These are phyloP conservation scores for Calephelis perditalis DNA, from an alignment of 2,888 invertebrate species.

Conservation along the genomic window DNA sequence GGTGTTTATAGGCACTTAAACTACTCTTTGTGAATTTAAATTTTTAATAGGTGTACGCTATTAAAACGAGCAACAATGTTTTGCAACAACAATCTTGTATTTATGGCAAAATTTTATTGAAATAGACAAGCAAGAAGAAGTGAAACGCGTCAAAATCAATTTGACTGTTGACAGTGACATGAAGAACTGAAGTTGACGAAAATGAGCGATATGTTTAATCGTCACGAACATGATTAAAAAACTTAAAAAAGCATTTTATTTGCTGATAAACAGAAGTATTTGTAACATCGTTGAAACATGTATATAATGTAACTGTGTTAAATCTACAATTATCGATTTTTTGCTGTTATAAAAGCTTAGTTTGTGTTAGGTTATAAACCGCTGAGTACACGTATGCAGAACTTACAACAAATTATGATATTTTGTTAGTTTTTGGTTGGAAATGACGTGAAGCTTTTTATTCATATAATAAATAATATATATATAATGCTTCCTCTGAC, in stretches of 20 bases:
- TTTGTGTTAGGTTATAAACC: constrained; percentile 58
- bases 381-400: constrained; percentile 74
- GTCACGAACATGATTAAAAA: constrained; percentile 28
- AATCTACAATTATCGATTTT: not conserved
- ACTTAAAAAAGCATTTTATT: constrained; percentile 30
- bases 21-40: too few relatives aligned
- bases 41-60: too few relatives aligned
- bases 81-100: not conserved
- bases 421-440: constrained; percentile 51
- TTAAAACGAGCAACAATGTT: too few relatives aligned
- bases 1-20: too few relatives aligned
- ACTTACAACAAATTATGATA: constrained; percentile 48
- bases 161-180: constrained; percentile 9
- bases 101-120: not conserved
- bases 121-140: not conserved
- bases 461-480: constrained; percentile 29
- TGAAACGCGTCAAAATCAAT: too few relatives aligned
- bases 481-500: constrained; percentile 85
- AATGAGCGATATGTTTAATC: constrained; percentile 18
- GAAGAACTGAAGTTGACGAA: constrained; percentile 9
- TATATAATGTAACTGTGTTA: constrained; percentile 24
- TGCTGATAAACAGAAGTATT: constrained; percentile 32
- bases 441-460: constrained; percentile 57
- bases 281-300: constrained; percentile 30
- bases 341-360: constrained; percentile 28